phyloP scores from a whole-genome alignment of 2,888 invertebrate species.

The Trachelus tabidus region DNA sequence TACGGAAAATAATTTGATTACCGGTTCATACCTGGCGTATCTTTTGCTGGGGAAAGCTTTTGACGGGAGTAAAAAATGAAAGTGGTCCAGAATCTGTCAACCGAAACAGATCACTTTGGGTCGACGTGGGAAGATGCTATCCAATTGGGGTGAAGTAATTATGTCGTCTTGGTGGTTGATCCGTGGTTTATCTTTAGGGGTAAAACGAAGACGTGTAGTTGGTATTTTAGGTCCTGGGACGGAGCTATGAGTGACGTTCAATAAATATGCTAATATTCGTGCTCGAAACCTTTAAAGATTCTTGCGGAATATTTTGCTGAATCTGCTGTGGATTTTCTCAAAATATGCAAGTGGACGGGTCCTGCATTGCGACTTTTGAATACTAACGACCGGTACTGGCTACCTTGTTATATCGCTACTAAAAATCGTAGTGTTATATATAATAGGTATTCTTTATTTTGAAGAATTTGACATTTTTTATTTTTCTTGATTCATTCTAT shows the following conservation, averaged over 20 bases:
- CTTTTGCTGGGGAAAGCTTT: neutral
- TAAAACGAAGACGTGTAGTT: neutral
- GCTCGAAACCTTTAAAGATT: neutral
- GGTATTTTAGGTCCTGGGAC: neutral
- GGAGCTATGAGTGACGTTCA: slow-evolving; percentile 35
- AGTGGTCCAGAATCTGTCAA: neutral
- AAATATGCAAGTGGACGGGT: neutral
- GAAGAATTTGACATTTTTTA: neutral
- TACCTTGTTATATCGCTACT: neutral
- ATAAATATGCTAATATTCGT: slow-evolving; percentile 49
- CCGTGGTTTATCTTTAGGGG: neutral
- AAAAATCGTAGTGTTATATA: neutral
- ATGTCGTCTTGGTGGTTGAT: neutral
- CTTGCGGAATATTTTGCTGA: neutral
- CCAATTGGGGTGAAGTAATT: neutral
- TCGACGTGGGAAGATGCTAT: neutral
- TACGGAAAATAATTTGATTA: neutral
- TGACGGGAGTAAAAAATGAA: neutral
- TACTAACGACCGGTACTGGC: neutral
- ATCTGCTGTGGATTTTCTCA: neutral
- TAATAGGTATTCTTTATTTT: neutral
- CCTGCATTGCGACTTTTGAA: neutral
- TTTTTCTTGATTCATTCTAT: neutral
- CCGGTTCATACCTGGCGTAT: neutral
- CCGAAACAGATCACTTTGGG: neutral